These are phyloP conservation scores for Dendronephthya gigantea DNA, from an alignment of 64 coral and sea anemone species.

Conservation along the genomic window DNA sequence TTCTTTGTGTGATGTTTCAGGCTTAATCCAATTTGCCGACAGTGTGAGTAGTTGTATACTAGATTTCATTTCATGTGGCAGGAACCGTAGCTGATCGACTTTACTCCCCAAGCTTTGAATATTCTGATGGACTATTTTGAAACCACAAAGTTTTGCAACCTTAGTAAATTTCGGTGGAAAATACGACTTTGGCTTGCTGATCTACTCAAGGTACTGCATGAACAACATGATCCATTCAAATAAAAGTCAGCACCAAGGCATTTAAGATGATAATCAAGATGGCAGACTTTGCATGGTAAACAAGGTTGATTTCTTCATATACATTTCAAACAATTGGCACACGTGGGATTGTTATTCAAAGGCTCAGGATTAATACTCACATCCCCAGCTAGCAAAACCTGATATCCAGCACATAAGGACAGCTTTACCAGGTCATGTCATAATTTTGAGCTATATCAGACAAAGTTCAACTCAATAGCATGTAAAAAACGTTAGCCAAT, in stretches of 20 bases:
- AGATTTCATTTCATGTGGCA: conserved; percentile 33
- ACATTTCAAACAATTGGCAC: conserved; percentile 20
- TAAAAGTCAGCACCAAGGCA: conserved; percentile 43
- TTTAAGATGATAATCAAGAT: neutral
- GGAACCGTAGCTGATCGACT: conserved; percentile 48
- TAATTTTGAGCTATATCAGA: neutral
- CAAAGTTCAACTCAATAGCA: too few relatives aligned
- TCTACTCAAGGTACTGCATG: conserved; percentile 6
- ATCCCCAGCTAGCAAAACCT: conserved; percentile 47
- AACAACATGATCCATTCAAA: conserved; percentile 3
- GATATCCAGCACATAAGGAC: conserved; percentile 45
- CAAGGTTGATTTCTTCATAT: conserved; percentile 23
- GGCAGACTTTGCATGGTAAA: conserved; percentile 13
- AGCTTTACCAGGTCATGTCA: conserved; percentile 20
- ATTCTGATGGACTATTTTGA: conserved; percentile 32
- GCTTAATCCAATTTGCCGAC: conserved; percentile 49
- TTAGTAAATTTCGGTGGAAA: conserved; percentile 23
- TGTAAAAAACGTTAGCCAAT: too few relatives aligned
- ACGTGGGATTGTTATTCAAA: conserved; percentile 22
- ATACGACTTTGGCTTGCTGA: neutral
- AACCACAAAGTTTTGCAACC: conserved; percentile 39
- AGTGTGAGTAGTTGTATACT: conserved; percentile 47
- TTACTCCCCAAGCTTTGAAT: conserved; percentile 4
- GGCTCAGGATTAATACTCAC: conserved; percentile 47
- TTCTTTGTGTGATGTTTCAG: conserved; percentile 21